Conservation (phyloP, 2,888 invertebrate genomes). For the Drosophila borborema region DNA sequence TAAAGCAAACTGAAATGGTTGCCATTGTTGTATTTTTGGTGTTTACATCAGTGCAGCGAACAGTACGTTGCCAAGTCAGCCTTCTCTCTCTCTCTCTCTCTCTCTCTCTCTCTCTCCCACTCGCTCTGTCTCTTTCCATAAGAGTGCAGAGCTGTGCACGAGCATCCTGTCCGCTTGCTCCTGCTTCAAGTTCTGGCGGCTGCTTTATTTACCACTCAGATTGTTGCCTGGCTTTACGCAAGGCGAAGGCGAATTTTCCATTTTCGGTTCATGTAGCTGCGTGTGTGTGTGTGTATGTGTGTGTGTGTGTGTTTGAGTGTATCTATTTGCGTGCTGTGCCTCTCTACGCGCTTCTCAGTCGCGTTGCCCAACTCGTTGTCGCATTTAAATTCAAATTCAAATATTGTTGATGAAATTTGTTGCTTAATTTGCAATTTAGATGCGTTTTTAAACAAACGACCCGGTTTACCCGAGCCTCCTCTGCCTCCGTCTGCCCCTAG, state of each 20-base stretch:
- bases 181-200: slow-evolving; percentile 14
- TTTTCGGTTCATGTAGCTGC: slow-evolving; percentile 63
- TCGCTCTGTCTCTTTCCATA: slow-evolving; percentile 18
- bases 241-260: slow-evolving; percentile 74
- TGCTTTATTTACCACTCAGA: slow-evolving; percentile 63
- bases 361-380: slow-evolving; percentile 54
- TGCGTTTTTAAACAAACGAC: slow-evolving; percentile 79
- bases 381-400: slow-evolving; percentile 82
- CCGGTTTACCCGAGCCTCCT: not conserved
- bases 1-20: slow-evolving; percentile 68
- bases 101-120: not conserved
- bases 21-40: slow-evolving; percentile 81
- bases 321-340: slow-evolving; percentile 49
- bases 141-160: slow-evolving; percentile 36
- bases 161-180: slow-evolving; percentile 26
- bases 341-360: slow-evolving; percentile 35
- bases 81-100: slow-evolving; percentile 15
- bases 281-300: slow-evolving; percentile 5
- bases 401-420: slow-evolving; percentile 82
- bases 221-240: slow-evolving; percentile 59
- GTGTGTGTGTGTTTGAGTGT: slow-evolving; percentile 5
- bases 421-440: slow-evolving; percentile 81
- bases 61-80: slow-evolving; percentile 65
- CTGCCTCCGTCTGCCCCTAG: not conserved
- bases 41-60: slow-evolving; percentile 74